These are phyloP conservation scores for Pristionchus exspectatus DNA, from an alignment of 2,888 invertebrate species.

Conservation along the genomic window DNA sequence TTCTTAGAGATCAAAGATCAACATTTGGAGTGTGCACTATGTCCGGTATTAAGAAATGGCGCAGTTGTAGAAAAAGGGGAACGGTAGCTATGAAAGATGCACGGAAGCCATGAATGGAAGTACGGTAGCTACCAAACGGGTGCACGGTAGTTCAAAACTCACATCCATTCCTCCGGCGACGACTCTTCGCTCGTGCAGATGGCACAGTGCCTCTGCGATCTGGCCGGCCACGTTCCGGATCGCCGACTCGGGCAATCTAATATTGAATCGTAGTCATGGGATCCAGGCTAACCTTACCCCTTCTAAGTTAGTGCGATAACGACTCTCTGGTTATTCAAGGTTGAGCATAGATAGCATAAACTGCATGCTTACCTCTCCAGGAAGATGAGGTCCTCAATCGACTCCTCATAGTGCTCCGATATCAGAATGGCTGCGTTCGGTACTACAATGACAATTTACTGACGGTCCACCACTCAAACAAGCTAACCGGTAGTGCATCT, in stretches of 20 bases:
- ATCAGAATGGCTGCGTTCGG: constrained; percentile 70
- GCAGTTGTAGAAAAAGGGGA: too few relatives aligned
- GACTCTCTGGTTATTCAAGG: not conserved
- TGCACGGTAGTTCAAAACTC: not conserved
- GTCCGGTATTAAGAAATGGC: too few relatives aligned
- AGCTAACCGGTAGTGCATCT: constrained; percentile 48
- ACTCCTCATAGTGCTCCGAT: constrained; percentile 83
- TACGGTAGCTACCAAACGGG: too few relatives aligned
- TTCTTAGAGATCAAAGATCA: constrained; percentile 82
- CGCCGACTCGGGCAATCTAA: constrained; percentile 2
- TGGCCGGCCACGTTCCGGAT: constrained; percentile 50
- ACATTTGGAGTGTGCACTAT: too few relatives aligned
- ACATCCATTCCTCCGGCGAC: constrained; percentile 85
- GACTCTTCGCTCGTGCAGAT: constrained; percentile 86
- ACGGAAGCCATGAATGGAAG: too few relatives aligned
- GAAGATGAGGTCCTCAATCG: constrained; percentile 80
- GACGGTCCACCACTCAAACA: not conserved
- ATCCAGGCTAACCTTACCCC: not conserved
- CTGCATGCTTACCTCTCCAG: not conserved
- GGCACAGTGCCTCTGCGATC: constrained; percentile 85
- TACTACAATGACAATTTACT: constrained; percentile 58
- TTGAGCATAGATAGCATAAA: too few relatives aligned
- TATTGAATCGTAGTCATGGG: too few relatives aligned
- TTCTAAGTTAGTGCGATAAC: not conserved
- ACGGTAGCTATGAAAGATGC: too few relatives aligned